These are phyloP conservation scores for Gavialis gangeticus DNA, from an alignment of 2,113 vertebrate species.

Conservation along the genomic window DNA sequence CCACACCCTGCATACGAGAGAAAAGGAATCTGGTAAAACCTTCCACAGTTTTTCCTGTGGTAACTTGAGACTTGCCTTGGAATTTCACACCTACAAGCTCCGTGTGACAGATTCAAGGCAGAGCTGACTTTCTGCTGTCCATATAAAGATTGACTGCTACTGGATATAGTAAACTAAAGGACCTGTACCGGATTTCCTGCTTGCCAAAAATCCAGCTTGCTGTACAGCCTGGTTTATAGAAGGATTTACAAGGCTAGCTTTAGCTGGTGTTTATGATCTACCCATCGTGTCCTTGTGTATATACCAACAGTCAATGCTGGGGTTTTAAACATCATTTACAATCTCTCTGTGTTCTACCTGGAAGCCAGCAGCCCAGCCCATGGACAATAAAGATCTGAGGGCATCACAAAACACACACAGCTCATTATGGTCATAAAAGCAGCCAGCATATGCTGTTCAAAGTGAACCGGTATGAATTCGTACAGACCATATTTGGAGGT, in stretches of 20 bases:
- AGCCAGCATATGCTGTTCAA: background rate
- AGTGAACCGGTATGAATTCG: fast-evolving
- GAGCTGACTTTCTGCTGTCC: background rate
- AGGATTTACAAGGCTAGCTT: background rate
- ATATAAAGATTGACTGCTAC: background rate
- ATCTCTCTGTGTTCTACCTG: background rate
- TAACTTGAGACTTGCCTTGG: background rate
- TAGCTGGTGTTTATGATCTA: fast-evolving
- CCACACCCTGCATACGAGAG: no score
- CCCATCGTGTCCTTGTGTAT: background rate
- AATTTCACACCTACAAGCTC: background rate
- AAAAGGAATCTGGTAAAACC: background rate
- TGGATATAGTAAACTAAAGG: background rate
- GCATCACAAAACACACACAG: fast-evolving
- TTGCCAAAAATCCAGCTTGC: fast-evolving
- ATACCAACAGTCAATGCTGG: background rate
- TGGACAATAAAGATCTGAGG: fast-evolving
- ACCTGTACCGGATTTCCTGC: background rate
- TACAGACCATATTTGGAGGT: fast-evolving
- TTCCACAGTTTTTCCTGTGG: background rate
- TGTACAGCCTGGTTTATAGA: fast-evolving
- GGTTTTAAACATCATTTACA: fast-evolving
- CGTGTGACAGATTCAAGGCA: background rate
- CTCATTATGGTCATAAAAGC: background rate
- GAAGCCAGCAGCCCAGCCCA: fast-evolving